Base-by-base conservation (phyloP, 2,888 invertebrate genomes). In the Nycteola revayana region DNA sequence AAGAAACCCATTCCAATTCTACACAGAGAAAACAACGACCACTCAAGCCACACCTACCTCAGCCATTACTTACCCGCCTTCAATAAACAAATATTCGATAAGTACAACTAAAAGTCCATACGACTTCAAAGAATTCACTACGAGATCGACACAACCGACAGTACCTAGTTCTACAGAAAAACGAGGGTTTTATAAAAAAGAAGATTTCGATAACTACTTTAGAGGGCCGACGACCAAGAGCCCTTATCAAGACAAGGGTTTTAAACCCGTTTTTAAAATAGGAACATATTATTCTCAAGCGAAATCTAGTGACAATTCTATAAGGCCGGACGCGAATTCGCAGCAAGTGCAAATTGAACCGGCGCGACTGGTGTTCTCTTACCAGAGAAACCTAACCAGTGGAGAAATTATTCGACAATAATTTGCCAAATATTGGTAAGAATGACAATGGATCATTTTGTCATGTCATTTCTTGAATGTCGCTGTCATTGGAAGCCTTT, bases 91-190 rank as follows among this genome's bases (percentile, higher is more conserved):
- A 64, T 86, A 83, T 47, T 86, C 84, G 3, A 71, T 86, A 20
- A 77, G 88, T 9, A 85, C 90, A 7, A 91, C 91, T 7, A 87
- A 83, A 70, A 91, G 85, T 61, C 91, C 91, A 1, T 91, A 91
- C 68, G 84, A 87, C 47, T 89, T 89, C 59, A 79, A 87, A 61
- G 86, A 88, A 27, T 89, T 79, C 44, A 66, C 7, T 2, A n/a
- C 7, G 7, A n/a, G 7, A 7, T 5, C 70, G 0, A 89, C 84
- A 55, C 78, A 66, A 74, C 76, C 70, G 36, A 72, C 70, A 9
- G 67, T 67, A 28, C 48, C 43, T 25, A 64, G 57, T 33, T n/a
- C 21, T 7, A 52, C 66, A 7, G 60, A 70, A 3, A 87, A 76
- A 62, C 59, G 62, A 26, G 83, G 86, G 2, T 86, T 79, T 52